Percentiles rank a stretch among this genome's conserved stretches.
Conservation (phyloP, 1,140 invertebrate species). For the Nymphalis io region DNA sequence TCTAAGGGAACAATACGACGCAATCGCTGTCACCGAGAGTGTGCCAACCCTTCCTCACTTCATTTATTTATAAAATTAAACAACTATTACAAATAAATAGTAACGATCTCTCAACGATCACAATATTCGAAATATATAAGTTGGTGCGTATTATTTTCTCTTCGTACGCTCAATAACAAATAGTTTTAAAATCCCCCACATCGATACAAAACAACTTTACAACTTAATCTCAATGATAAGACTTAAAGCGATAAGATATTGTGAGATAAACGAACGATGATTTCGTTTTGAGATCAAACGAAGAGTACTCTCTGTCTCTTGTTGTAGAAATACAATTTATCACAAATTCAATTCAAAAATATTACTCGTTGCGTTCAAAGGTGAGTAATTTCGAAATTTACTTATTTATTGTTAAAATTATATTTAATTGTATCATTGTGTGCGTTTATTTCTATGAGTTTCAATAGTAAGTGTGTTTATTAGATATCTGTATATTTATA, state of each 20-base stretch:
- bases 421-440: too few relatives aligned
- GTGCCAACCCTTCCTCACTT: too few relatives aligned
- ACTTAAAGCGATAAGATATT: constrained; percentile 45
- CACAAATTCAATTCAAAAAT: not conserved
- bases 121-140: not conserved
- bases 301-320: constrained; percentile 1
- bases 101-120: not conserved
- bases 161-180: constrained; percentile 9
- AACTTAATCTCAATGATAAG: constrained; percentile 39
- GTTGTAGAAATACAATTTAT: constrained; percentile 12
- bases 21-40: too few relatives aligned
- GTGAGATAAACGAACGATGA: constrained; percentile 47
- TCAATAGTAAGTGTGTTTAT: too few relatives aligned
- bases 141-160: not conserved
- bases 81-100: too few relatives aligned
- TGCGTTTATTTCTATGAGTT: too few relatives aligned
- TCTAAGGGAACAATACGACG: too few relatives aligned
- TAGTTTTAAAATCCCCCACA: constrained; percentile 23
- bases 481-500: too few relatives aligned
- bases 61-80: too few relatives aligned
- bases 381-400: too few relatives aligned
- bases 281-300: constrained; percentile 39
- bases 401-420: too few relatives aligned
- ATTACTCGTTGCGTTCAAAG: too few relatives aligned
- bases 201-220: constrained; percentile 10